Evolutionary conservation across 2,888 invertebrate species (phyloP), one percentile per base, ranked within the genome.

Genomic region (Argynnis bischoffii): DNA sequence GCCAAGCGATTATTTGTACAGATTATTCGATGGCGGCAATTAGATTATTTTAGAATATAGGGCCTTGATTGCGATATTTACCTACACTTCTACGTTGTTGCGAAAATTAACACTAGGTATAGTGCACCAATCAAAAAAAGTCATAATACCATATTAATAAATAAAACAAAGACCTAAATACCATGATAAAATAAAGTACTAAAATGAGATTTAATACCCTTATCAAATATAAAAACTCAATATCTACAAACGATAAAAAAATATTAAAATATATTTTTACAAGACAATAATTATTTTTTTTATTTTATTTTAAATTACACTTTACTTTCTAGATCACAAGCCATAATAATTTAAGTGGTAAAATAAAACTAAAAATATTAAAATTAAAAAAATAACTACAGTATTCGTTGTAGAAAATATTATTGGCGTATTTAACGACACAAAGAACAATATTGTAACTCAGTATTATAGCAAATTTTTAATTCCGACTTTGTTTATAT

Each of bases 281-380:
- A 48, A 59, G 26, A 48, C 8, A 47, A 57, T 15, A 16, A 15
- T 41, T 8, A 18, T 35, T n/a, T 63, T 35, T 53, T 47, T n/a
- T 57, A 57, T 48, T 60, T 26, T 41, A 16, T 16, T 8, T 63
- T 35, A 56, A 53, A n/a, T 55, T 35, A 35, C 35, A 35, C 35
- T 35, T 35, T 35, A 35, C 11, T 35, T 35, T 67, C 61, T 63
- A 67, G 16, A 56, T 63, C 61, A 53, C 61, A 63, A 63, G 63
- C 67, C 51, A 51, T 63, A 53, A 51, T 46, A 15, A 56, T 21
- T 48, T 47, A 63, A 55, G 35, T 35, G 35, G 35, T 35, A 35
- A 35, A 8, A 46, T 46, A 57, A 41, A 63, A 35, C 26, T 55
- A 48, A 63, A 26, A 16, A 53, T 47, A 59, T 56, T 66, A 16